Evolutionary conservation across 2,797 vertebrate genomes (phyloP).

Genomic region (Oreochromis grahami): DNA sequence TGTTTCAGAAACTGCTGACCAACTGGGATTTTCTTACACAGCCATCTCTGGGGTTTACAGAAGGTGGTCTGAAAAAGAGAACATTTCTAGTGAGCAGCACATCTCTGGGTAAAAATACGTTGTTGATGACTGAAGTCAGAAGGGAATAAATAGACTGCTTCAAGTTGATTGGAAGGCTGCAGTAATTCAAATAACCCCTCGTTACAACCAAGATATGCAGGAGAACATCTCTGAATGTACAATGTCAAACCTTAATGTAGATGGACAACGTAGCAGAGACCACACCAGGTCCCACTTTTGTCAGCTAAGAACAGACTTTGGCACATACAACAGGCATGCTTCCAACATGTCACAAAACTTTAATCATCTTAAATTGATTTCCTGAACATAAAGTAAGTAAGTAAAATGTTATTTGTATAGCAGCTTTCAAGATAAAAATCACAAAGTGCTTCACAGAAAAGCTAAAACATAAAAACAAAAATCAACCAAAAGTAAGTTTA

Average conservation of each 20-base stretch:
- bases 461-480: no score
- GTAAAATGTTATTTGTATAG: no score
- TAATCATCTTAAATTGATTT: background rate
- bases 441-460: no score
- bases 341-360: background rate
- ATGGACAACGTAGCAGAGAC: background rate
- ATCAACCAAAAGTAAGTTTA: no score
- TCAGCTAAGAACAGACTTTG: background rate
- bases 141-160: background rate
- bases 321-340: background rate
- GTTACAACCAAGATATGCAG: background rate
- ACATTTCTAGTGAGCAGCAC: background rate
- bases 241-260: background rate
- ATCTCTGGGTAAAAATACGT: accelerated
- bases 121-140: background rate
- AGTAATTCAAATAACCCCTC: background rate
- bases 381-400: background rate
- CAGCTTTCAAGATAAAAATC: no score
- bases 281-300: background rate
- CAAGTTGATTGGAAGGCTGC: background rate
- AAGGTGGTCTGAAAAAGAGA: background rate
- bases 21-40: background rate
- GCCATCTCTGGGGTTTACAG: background rate
- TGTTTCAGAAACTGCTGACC: background rate
- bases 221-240: background rate